Evolutionary conservation across 2,113 vertebrate genomes (phyloP), one percentile per base, ranked within the genome.

Genomic region (Erinaceus europaeus): DNA sequence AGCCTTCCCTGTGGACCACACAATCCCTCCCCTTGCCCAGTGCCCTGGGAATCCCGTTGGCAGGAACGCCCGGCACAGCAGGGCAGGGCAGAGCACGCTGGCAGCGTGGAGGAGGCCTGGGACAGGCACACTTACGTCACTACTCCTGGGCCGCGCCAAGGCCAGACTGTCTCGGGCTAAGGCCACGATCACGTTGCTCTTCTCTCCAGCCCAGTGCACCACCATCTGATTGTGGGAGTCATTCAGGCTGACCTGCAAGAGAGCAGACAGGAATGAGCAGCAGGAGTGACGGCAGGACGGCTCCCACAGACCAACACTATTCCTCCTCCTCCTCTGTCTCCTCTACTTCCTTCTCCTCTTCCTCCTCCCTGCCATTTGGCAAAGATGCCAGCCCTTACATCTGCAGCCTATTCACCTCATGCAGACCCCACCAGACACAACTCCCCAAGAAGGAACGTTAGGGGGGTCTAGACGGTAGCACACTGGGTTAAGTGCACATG

Each of bases 191-290:
- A 99, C 98, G 0, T 99, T 98, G 96, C 99, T 99, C 94, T 98
- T 99, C 97, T 99, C 98, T 83, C 99, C 99, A 0, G 99, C 99
- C 99, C 99, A 99, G 96, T 99, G 99, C 46, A 99, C 99, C 1
- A 99, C 99, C 98, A 99, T 99, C 97, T 99, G 99, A 93, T 99
- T 99, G 94, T 99, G 99, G 53, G 99, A 99, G 92, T 99, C 99
- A 0, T 99, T 99, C 95, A 99, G 97, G 96, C 98, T 98, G 84
- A 98, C 99, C 99, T 99, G 97, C 55, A 96, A 94, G 0, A 1
- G 72, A 90, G 20, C 23, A 46, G 46, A 72, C 9, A 48, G 44
- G 38, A 52, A 61, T 87, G 20, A 93, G 59, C 48, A 59, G 38
- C 55, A 40, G 14, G 0, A 1, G 32, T 15, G 38, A 72, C 38